Base-by-base conservation (phyloP, 2,113 vertebrate species). In the Passerina amoena region DNA sequence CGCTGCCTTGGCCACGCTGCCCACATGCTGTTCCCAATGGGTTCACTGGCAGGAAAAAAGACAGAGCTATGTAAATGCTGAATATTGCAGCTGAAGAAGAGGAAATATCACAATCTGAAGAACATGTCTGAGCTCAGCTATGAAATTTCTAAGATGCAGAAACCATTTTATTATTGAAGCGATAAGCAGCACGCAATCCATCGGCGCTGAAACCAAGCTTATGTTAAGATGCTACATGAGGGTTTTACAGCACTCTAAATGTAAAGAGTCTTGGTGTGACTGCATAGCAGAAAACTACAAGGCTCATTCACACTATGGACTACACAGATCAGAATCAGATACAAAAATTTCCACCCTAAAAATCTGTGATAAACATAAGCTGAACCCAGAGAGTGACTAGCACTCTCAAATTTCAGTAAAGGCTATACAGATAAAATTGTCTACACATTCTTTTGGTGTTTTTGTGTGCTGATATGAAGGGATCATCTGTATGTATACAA, bases 11-110 rank as follows among this genome's bases (percentile, higher is more conserved):
- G 94, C 93, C 86, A 47, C 4, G 0, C 56, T 96, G 44, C 82
- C 72, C 86, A 61, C 86, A 75, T 81, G 80, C 83, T 92, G 86
- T 24, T 96, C 83, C 88, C 88, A 92, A 42, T 57, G 48, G 80
- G 37, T 35, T 84, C 88, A 57, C 40, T 86, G 60, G 86, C 80
- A 90, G 69, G 8, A 56, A 79, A 70, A 75, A 78, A 77, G 47
- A 33, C 11, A 51, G 6, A 1, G 3, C 53, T 71, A 2, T 5
- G 1, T 37, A 90, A 88, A 75, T 42, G 57, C 14, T 93, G 60
- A 82, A 82, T 50, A 14, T 27, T 86, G 23, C 53, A 64, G 56
- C 51, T 83, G 75, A 93, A 84, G 33, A 48, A 66, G 21, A 45
- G 45, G 35, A 14, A 82, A 16, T 38, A 82, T 48, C 77, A 75